Evolutionary conservation across 2,888 invertebrate species (phyloP), one percentile per base, ranked within the genome.

Genomic region (Helleia helle): DNA sequence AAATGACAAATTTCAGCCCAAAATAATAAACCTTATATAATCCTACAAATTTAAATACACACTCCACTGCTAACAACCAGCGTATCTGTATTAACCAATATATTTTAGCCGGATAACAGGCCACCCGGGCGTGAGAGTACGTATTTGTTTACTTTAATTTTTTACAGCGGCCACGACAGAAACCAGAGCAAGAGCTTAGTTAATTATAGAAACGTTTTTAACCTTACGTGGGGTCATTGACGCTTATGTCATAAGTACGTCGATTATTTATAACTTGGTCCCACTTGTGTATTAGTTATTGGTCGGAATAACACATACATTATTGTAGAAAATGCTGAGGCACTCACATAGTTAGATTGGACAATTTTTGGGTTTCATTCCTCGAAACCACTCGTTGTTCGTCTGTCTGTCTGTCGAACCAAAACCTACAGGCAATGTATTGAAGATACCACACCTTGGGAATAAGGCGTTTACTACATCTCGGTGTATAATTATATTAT

Each of bases 81-180:
- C 28, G 43, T 46, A 41, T 42, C 47, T 30, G 28, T 41, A 44
- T 52, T 51, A 50, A 49, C 45, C 55, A 51, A 56, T 52, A 50
- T 40, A 65, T 65, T 54, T 49, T 43, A 51, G 52, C 39, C 52
- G 64, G 58, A 47, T 66, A 55, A 57, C 53, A 65, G 80, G 57
- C 81, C 81, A 81, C 81, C 81, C 80, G 66, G 58, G 71, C 71
- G 76, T 75, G 75, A 66, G 75, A 77, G 68, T 60, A 57, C 54
- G 60, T 74, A 65, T 75, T 77, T 81, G 81, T 81, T 81, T 81
- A 81, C 72, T 50, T 79, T 66, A 79, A 71, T 80, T 81, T 40
- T 81, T 81, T 81, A 81, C 79, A 76, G 75, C 80, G 60, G 73
- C 77, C 80, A 61, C 81, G 81, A 81, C 80, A 81, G 59, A 72